These are phyloP conservation scores for Athripsodes cinereus DNA, from an alignment of 2,888 invertebrate genomes.

Conservation along the genomic window DNA sequence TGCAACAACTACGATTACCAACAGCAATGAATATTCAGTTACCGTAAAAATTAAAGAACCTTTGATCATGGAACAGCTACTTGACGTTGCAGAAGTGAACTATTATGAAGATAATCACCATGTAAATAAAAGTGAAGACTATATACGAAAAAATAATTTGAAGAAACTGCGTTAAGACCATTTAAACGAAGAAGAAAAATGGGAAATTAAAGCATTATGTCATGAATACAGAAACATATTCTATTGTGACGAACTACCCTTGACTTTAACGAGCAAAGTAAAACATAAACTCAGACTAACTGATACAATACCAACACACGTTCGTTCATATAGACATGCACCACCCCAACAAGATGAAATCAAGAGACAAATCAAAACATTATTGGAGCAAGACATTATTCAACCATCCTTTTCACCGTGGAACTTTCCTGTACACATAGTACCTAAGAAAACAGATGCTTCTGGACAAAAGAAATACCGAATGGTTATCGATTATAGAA, in stretches of 20 bases:
- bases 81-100: not conserved
- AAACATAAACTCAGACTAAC: slow-evolving; percentile 29
- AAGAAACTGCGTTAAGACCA: slow-evolving; percentile 15
- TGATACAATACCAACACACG: slow-evolving; percentile 26
- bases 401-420: slow-evolving; percentile 21
- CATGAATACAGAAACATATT: slow-evolving; percentile 25
- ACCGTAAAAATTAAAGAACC: not conserved
- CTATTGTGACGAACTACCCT: slow-evolving; percentile 26
- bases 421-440: slow-evolving; percentile 29
- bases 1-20: not conserved
- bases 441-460: slow-evolving; percentile 32
- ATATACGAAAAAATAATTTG: not conserved
- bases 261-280: slow-evolving; percentile 28
- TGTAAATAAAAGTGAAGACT: not conserved
- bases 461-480: slow-evolving; percentile 30
- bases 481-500: slow-evolving; percentile 34
- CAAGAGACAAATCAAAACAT: slow-evolving; percentile 29
- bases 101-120: not conserved
- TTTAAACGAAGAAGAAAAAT: slow-evolving; percentile 30
- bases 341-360: slow-evolving; percentile 31
- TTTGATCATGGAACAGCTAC: not conserved
- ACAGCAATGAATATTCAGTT: not conserved
- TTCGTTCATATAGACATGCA: slow-evolving; percentile 30
- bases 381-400: slow-evolving; percentile 26
- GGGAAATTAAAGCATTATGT: slow-evolving; percentile 27